A percentile compares a stretch with the other conserved stretches of the same genome.
These are phyloP conservation scores for Ectropis crepuscularia DNA, from an alignment of 2,888 invertebrate genomes.

Conservation along the genomic window DNA sequence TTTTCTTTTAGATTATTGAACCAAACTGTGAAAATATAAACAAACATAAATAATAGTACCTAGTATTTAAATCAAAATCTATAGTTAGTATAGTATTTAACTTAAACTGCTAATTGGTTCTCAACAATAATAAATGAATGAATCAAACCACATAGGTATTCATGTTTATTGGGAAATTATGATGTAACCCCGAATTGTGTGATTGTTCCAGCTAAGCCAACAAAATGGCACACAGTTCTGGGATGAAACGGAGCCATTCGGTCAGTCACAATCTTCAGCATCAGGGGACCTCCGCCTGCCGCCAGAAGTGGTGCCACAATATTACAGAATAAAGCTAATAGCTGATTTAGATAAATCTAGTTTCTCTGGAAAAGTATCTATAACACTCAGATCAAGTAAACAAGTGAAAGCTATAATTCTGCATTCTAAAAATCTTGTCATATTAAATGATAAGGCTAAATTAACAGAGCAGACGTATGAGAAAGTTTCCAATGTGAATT, in stretches of 20 bases:
- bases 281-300: constrained; percentile 73
- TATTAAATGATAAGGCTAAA: constrained; percentile 61
- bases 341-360: constrained; percentile 77
- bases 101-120: no score
- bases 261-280: constrained; percentile 55
- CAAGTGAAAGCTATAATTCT: constrained; percentile 75
- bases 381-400: constrained; percentile 72
- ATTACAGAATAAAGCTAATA: constrained; percentile 84
- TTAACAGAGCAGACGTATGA: constrained; percentile 79
- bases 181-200: not conserved
- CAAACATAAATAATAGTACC: no score
- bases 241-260: constrained; percentile 75
- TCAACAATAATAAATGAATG: no score
- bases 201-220: constrained; percentile 33
- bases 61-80: no score
- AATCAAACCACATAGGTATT: no score
- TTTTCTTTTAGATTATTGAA: no score
- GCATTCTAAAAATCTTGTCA: constrained; percentile 79
- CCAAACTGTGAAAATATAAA: no score
- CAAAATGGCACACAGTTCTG: constrained; percentile 66
- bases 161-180: no score
- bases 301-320: constrained; percentile 77
- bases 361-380: constrained; percentile 75
- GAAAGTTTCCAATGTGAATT: constrained; percentile 55
- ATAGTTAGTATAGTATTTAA: no score